Conservation (phyloP, 2,888 invertebrate genomes). For the Colletes collaris region DNA sequence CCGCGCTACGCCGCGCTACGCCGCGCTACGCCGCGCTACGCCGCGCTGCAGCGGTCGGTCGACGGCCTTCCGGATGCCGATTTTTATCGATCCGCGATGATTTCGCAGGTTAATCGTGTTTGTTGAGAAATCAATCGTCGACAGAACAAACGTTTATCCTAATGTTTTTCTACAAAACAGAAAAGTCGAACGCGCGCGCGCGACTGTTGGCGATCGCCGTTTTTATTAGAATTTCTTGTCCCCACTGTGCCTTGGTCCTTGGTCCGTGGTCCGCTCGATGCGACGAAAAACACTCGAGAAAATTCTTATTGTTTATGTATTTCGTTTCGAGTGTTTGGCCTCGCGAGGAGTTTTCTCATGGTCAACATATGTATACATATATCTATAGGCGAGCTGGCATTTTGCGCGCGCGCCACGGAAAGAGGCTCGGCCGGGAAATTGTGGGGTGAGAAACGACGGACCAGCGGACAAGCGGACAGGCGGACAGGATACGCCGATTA, state of each 20-base stretch:
- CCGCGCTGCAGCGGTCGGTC: not conserved
- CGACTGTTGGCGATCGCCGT: not conserved
- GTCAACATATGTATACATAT: too few species aligned
- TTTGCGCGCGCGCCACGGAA: too few species aligned
- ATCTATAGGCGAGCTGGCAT: too few species aligned
- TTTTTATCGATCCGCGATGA: conserved; percentile 16
- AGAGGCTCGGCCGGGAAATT: not conserved
- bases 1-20: too few species aligned
- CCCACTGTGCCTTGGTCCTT: not conserved
- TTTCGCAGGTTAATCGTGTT: conserved; percentile 37
- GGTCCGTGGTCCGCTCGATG: too few species aligned
- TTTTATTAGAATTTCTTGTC: not conserved
- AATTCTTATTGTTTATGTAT: too few species aligned
- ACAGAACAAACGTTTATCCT: conserved; percentile 18
- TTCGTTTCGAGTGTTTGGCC: too few species aligned
- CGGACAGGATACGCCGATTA: not conserved
- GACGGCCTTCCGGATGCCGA: not conserved
- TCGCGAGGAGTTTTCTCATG: not conserved
- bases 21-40: too few species aligned
- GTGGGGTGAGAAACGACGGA: not conserved
- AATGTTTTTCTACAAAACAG: conserved; percentile 38
- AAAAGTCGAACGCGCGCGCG: not conserved
- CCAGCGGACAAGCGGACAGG: too few species aligned
- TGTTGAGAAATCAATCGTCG: conserved; percentile 42
- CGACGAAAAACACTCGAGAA: too few species aligned